These are phyloP conservation scores for Drosophila azteca DNA, from an alignment of 1,140 invertebrate species.

Conservation along the genomic window DNA sequence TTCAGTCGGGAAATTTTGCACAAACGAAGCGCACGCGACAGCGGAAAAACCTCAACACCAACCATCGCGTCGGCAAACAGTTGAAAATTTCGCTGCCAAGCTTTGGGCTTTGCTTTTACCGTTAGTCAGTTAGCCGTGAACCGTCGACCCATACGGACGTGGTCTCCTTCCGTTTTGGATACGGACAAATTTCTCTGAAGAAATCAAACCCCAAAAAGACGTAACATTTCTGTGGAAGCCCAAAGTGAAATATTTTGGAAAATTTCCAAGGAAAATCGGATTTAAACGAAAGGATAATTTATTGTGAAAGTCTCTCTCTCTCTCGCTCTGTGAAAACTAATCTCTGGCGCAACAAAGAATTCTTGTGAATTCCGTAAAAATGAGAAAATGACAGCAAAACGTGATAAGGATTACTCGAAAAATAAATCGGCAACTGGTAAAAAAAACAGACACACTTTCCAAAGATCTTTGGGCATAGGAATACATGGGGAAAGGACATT, in stretches of 20 bases:
- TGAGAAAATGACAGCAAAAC: slow-evolving; percentile 83
- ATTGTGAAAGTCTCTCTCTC: not conserved
- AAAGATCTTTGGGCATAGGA: not conserved
- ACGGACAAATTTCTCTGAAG: not conserved
- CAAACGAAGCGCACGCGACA: slow-evolving; percentile 58
- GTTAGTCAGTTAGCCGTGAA: slow-evolving; percentile 66
- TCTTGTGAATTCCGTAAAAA: slow-evolving; percentile 76
- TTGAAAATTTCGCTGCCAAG: slow-evolving; percentile 57
- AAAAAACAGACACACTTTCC: slow-evolving; percentile 6
- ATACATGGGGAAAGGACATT: no score
- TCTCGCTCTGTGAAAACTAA: not conserved
- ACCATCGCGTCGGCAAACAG: slow-evolving; percentile 19
- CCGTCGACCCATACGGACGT: slow-evolving; percentile 60
- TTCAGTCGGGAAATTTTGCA: slow-evolving; percentile 80
- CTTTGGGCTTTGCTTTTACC: slow-evolving; percentile 47
- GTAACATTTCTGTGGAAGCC: slow-evolving; percentile 39
- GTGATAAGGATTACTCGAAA: slow-evolving; percentile 83
- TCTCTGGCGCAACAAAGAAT: slow-evolving; percentile 47
- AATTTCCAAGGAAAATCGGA: not conserved
- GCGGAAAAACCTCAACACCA: slow-evolving; percentile 33
- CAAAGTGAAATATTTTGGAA: not conserved
- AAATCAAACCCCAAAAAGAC: slow-evolving; percentile 40
- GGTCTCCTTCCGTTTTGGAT: not conserved
- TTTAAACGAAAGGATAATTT: not conserved
- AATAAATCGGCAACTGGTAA: slow-evolving; percentile 80